A percentile compares a stretch with the other conserved stretches of the same genome.
Conservation (phyloP, 2,888 invertebrate genomes). For the Dusona sp. region DNA sequence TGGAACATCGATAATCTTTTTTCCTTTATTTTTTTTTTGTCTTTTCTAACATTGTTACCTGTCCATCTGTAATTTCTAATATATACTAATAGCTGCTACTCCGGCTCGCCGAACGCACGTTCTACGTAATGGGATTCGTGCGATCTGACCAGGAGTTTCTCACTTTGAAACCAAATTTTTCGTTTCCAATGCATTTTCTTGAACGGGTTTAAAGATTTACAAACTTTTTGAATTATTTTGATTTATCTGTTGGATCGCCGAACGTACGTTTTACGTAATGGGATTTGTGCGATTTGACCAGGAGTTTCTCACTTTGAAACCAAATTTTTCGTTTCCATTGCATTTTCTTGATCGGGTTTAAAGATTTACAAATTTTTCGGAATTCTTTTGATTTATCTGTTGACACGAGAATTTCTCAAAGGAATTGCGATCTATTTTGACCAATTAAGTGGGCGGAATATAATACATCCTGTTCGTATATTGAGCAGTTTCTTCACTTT, state of each 20-base stretch:
- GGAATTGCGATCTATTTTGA: constrained; percentile 12
- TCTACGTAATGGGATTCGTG: constrained; percentile 5
- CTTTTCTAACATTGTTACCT: constrained; percentile 25
- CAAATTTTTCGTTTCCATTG: neutral
- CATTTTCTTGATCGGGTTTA: neutral
- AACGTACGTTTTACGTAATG: constrained; percentile 22
- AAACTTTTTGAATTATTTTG: neutral
- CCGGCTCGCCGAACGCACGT: neutral
- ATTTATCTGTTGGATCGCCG: no score
- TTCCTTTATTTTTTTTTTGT: constrained; percentile 5
- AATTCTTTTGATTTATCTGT: neutral
- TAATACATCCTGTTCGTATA: constrained; percentile 10
- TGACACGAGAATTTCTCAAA: neutral
- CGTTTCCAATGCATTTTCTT: neutral
- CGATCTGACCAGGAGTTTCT: neutral
- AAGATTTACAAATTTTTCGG: neutral
- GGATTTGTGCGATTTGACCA: neutral
- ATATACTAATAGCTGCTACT: neutral
- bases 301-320: neutral
- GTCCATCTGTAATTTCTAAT: constrained; percentile 21
- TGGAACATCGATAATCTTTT: constrained; percentile 52
- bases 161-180: neutral
- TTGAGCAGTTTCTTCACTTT: constrained; percentile 53
- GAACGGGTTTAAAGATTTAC: neutral
- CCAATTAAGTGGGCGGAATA: constrained; percentile 9